Base-by-base conservation (phyloP, 2,797 vertebrate species). In the Poeciliopsis infans region DNA sequence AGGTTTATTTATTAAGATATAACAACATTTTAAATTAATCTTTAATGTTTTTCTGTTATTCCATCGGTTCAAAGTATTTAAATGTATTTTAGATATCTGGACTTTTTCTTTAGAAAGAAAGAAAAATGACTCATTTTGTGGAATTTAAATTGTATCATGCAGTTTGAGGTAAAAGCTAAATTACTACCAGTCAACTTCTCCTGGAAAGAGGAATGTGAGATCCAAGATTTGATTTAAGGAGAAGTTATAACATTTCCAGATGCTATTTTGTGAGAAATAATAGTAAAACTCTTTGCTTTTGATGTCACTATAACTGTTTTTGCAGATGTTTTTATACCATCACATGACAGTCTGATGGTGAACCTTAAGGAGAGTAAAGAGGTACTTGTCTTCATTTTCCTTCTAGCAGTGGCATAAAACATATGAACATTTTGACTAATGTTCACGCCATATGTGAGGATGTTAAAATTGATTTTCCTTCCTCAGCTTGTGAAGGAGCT, bases 341-440 rank as follows among this genome's bases (percentile, higher is more conserved):
- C 96, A 79, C 97, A 98, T 28, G 97, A 99, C 94, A 97, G 97
- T 87, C 95, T 99, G 84, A 97, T 99, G 94, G 98, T 99, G 84
- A 99, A 98, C 92, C 95, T 99, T 6, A 97, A 97, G 91, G 98
- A 99, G 90, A 98, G 98, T 90, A 97, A 94, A 90, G 98, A 99
- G 97, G 98, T 99, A 94, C 3, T 16, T 74, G 7, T 28, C 23
- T n/a, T 45, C 7, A 4, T 28, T 18, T 78, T 28, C 8, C 6
- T 16, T 13, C n/a, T 16, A 12, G 23, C 18, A 23, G 5, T 10
- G 20, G 2, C 4, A 8, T 41, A 25, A 68, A n/a, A 43, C 23
- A 69, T 43, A 45, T 3, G 45, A 70, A 16, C 41, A 16, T 43
- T 28, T 12, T 11, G 43, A 18, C 68, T 15, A 28, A 33, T 7